Percentiles rank a stretch among this genome's conserved stretches.
Evolutionary conservation across 2,888 invertebrate species (phyloP).

Genomic region (Chalcis sispes): DNA sequence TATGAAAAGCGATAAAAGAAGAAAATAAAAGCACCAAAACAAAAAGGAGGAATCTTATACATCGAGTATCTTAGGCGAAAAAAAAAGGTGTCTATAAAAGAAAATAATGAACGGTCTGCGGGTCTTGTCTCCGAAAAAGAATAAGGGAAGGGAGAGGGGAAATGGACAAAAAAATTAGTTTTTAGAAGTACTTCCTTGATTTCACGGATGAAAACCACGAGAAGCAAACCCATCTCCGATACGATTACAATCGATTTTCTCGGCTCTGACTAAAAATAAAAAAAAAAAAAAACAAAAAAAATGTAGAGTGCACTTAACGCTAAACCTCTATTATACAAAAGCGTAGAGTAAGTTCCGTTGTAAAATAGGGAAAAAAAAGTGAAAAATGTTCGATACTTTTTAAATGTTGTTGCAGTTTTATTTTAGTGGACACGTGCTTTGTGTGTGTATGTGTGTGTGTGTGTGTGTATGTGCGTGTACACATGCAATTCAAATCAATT

Average conservation of each 20-base stretch:
- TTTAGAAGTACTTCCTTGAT: constrained; percentile 48
- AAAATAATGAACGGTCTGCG: constrained; percentile 51
- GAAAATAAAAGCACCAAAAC: too few relatives aligned
- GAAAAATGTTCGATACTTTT: too few relatives aligned
- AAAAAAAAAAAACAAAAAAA: constrained; percentile 1
- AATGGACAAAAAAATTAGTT: constrained; percentile 39
- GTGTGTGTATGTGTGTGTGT: too few relatives aligned
- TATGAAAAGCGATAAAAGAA: neutral
- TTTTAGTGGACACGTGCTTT: too few relatives aligned
- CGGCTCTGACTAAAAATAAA: constrained; percentile 26
- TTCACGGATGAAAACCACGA: constrained; percentile 51
- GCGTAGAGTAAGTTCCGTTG: neutral
- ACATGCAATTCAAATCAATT: too few relatives aligned
- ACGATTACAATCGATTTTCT: constrained; percentile 54
- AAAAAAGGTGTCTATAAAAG: constrained; percentile 11
- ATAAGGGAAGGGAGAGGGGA: constrained; percentile 19
- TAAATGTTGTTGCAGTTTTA: too few relatives aligned
- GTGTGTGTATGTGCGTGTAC: too few relatives aligned
- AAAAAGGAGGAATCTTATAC: constrained; percentile 4
- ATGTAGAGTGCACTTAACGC: neutral
- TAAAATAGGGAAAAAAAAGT: too few relatives aligned
- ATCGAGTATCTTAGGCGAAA: neutral
- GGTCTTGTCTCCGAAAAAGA: constrained; percentile 31
- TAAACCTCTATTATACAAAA: constrained; percentile 15
- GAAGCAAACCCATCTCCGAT: constrained; percentile 34